Evolutionary conservation across 2,113 vertebrate species (phyloP), one percentile per base, ranked within the genome.

Genomic region (Stigmatopora argus): DNA sequence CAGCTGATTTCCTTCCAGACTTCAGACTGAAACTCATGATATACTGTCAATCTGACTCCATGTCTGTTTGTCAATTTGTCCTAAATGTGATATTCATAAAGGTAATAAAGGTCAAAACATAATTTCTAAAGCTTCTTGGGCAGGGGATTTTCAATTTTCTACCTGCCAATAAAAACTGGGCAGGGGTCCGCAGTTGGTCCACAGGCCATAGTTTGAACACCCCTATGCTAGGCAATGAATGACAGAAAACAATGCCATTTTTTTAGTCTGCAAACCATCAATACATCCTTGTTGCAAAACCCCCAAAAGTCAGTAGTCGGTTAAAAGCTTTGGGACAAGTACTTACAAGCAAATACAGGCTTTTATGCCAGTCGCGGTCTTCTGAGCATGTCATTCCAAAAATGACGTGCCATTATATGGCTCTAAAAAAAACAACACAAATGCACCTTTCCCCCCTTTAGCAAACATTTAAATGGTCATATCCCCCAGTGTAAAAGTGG

Each of bases 401-500:
- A 84, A 87, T 87, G 74, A 74, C 74, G 83, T 59, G 73, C 78
- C 66, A 81, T 78, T 84, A 66, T 19, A 57, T 3, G 21, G 66
- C 67, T 48, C 66, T 51, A 60, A 52, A 72, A n/a, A n/a, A n/a
- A n/a, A n/a, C 72, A 56, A 79, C 66, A 74, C 66, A 80, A 82
- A 76, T 73, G 46, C 68, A 72, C 26, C 45, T 17, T 59, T 70
- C 35, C 9, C 3, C 26, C 17, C 72, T 65, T n/a, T 4, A 67
- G 57, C 48, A 57, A 15, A 71, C 3, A 60, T 18, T 67, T 2
- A 57, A 3, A 47, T 38, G 46, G 44, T 12, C 57, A 35, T 55
- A 48, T 48, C 56, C 67, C 52, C 15, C 12, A 61, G 23, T 57
- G 21, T 15, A 57, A 17, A 45, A n/a, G n/a, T n/a, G n/a, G n/a